A percentile compares a stretch with the other conserved stretches of the same genome.
Evolutionary conservation across 2,888 invertebrate species (phyloP).

Genomic region (Athripsodes cinereus): DNA sequence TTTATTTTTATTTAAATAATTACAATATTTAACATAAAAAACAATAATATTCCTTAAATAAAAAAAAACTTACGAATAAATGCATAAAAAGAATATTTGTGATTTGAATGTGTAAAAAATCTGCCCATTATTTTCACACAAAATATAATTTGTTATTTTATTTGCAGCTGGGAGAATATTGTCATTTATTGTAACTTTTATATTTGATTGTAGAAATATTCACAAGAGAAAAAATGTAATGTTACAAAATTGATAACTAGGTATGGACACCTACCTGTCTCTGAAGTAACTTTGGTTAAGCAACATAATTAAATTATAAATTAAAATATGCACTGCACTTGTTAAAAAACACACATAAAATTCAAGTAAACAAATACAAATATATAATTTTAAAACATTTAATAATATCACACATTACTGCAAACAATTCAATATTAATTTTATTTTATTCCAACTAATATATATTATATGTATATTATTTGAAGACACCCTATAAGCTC

Average conservation of each 20-base stretch:
- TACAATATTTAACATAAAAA: too few relatives aligned
- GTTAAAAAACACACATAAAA: background rate
- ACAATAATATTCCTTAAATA: too few relatives aligned
- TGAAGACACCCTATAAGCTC: background rate
- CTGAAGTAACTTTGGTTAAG: slow-evolving; percentile 24
- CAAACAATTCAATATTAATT: background rate
- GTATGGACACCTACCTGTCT: slow-evolving; percentile 19
- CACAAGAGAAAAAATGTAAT: slow-evolving; percentile 29
- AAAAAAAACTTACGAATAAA: too few relatives aligned
- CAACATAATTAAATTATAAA: slow-evolving; percentile 17
- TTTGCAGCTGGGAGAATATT: too few relatives aligned
- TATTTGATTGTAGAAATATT: too few relatives aligned
- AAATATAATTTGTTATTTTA: too few relatives aligned
- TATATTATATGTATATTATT: too few relatives aligned
- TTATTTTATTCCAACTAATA: slow-evolving; percentile 4
- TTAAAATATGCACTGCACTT: background rate
- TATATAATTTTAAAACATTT: slow-evolving; percentile 1
- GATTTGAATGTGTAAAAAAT: too few relatives aligned
- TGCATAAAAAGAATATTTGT: too few relatives aligned
- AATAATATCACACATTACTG: slow-evolving; percentile 14
- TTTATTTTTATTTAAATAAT: too few relatives aligned
- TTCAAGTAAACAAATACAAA: background rate
- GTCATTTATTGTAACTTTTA: too few relatives aligned
- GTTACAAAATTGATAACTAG: slow-evolving; percentile 7
- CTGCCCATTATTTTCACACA: too few relatives aligned